These are phyloP conservation scores for Gracilinanus agilis DNA, from an alignment of 2,113 vertebrate species.

Conservation along the genomic window DNA sequence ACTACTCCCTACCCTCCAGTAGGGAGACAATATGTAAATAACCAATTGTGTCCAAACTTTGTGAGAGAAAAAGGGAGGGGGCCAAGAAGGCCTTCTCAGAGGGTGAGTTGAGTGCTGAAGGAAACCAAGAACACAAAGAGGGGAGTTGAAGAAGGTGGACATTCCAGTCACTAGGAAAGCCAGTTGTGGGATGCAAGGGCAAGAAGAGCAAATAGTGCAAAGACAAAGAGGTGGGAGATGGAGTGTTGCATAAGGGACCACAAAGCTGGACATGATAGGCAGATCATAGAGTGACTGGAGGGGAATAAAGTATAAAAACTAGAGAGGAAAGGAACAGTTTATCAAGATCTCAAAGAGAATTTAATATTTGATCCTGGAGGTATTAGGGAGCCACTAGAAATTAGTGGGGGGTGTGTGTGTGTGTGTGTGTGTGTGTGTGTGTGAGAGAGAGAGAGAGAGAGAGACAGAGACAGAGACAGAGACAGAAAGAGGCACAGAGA, in stretches of 20 bases:
- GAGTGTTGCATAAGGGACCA: not conserved
- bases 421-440: not conserved
- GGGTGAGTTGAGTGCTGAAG: not conserved
- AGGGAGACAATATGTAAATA: not conserved
- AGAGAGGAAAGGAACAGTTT: not conserved
- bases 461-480: too few species aligned
- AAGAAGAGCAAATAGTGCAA: not conserved
- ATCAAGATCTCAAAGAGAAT: not conserved
- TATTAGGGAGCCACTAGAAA: not conserved
- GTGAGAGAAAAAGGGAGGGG: not conserved
- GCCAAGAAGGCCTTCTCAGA: not conserved
- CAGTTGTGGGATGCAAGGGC: too few species aligned
- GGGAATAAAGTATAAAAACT: not conserved
- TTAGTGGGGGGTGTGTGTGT: not conserved
- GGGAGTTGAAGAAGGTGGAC: not conserved
- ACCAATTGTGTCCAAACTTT: not conserved
- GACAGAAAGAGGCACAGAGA: too few species aligned
- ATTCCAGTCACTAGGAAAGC: not conserved
- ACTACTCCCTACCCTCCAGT: accelerated
- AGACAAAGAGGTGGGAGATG: not conserved
- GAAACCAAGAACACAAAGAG: not conserved
- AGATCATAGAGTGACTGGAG: not conserved
- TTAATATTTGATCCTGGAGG: not conserved
- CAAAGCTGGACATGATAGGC: not conserved
- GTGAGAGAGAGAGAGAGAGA: too few species aligned